Percentiles rank a stretch among this genome's conserved stretches.
Conservation (phyloP, 2,113 vertebrate species). For the Trogon surrucura region DNA sequence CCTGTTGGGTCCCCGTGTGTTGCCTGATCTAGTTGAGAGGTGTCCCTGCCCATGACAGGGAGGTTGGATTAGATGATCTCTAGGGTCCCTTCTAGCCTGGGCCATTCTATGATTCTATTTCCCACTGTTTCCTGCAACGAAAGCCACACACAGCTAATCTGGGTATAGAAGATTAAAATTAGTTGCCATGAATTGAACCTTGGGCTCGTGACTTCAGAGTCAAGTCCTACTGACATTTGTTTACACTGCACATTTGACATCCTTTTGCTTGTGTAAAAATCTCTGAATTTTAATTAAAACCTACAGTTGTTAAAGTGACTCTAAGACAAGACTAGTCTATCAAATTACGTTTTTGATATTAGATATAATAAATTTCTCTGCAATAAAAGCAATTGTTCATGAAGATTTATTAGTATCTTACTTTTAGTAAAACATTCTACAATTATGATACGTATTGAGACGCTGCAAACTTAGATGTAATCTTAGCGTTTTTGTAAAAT, state of each 20-base stretch:
- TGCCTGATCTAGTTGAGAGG: too few species aligned
- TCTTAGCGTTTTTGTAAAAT: background rate
- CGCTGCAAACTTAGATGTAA: background rate
- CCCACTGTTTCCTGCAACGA: background rate
- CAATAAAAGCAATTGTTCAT: background rate
- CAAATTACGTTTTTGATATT: background rate
- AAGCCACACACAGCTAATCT: background rate
- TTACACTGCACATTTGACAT: background rate
- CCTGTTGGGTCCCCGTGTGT: too few species aligned
- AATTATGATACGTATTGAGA: background rate
- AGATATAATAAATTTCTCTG: background rate
- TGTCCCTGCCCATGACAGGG: too few species aligned
- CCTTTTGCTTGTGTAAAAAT: fast-evolving
- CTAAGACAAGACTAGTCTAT: background rate
- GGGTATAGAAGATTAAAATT: background rate
- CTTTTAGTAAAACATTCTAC: background rate
- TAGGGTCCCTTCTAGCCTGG: too few species aligned
- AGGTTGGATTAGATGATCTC: too few species aligned
- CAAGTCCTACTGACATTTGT: background rate
- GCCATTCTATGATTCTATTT: background rate
- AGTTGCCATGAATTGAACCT: background rate
- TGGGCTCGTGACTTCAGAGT: background rate
- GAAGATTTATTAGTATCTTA: background rate
- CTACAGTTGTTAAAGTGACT: background rate
- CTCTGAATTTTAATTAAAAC: background rate